Conservation (phyloP, 64 coral and sea anemone species). For the Porites lutea region DNA sequence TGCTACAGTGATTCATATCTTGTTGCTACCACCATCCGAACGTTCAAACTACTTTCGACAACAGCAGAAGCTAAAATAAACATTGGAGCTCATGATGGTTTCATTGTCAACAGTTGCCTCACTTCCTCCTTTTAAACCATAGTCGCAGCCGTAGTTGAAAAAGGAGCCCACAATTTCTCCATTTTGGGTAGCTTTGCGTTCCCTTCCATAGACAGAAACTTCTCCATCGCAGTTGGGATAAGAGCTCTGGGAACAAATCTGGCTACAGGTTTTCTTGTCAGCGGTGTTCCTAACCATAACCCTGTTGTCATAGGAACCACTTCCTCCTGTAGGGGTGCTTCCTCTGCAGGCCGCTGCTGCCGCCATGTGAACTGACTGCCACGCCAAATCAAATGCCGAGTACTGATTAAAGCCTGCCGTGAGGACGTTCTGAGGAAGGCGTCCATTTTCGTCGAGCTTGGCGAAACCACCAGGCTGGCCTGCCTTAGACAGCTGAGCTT, state of each 20-base stretch:
- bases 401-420: not conserved
- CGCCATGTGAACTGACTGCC: constrained; percentile 69
- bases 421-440: not conserved
- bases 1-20: no score
- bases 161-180: constrained; percentile 43
- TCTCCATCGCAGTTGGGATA: constrained; percentile 51
- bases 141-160: constrained; percentile 51
- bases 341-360: constrained; percentile 74
- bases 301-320: constrained; percentile 47
- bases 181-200: constrained; percentile 43
- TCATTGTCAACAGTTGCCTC: not conserved
- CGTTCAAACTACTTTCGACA: not conserved
- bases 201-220: constrained; percentile 50
- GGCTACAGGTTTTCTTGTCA: constrained; percentile 35
- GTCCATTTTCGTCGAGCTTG: not conserved
- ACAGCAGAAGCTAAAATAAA: constrained; percentile 58
- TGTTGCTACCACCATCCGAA: no score
- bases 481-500: not conserved
- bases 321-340: constrained; percentile 58
- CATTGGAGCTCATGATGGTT: not conserved
- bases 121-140: constrained; percentile 19
- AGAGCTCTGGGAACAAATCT: constrained; percentile 38
- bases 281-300: constrained; percentile 39
- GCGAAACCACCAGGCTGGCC: not conserved
- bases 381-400: constrained; percentile 47